These are phyloP conservation scores for Nycticebus coucang DNA, from an alignment of 2,113 vertebrate genomes.

Conservation along the genomic window DNA sequence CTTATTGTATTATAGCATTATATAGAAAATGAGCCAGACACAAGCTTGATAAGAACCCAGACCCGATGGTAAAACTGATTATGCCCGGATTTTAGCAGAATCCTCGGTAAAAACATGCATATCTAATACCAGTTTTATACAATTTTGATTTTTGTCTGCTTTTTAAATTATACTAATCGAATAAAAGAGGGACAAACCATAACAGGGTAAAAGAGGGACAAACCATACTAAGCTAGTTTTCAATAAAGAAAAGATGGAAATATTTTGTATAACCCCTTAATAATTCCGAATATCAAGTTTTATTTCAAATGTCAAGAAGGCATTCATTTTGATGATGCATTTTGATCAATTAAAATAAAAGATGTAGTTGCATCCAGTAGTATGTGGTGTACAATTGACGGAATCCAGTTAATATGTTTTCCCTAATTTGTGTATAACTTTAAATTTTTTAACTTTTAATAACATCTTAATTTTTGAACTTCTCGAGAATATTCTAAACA, in stretches of 20 bases:
- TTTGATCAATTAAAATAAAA: background rate
- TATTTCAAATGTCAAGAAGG: background rate
- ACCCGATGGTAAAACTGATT: background rate
- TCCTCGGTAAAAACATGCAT: background rate
- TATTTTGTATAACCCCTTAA: background rate
- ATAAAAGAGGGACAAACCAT: background rate
- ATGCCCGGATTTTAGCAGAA: background rate
- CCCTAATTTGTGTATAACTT: background rate
- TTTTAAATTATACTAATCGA: background rate
- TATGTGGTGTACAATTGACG: background rate
- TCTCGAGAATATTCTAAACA: background rate
- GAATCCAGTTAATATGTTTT: background rate
- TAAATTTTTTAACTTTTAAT: background rate
- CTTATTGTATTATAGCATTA: background rate
- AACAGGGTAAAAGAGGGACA: background rate
- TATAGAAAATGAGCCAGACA: background rate
- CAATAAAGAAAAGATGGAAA: background rate
- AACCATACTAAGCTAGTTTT: background rate
- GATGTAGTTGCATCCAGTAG: background rate
- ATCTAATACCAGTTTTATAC: background rate
- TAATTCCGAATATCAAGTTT: background rate
- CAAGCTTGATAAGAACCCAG: background rate
- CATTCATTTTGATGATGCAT: background rate
- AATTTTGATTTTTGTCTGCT: background rate
- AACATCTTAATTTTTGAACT: background rate